These are phyloP conservation scores for Aldabrachelys gigantea DNA, from an alignment of 2,113 vertebrate genomes.

Conservation along the genomic window DNA sequence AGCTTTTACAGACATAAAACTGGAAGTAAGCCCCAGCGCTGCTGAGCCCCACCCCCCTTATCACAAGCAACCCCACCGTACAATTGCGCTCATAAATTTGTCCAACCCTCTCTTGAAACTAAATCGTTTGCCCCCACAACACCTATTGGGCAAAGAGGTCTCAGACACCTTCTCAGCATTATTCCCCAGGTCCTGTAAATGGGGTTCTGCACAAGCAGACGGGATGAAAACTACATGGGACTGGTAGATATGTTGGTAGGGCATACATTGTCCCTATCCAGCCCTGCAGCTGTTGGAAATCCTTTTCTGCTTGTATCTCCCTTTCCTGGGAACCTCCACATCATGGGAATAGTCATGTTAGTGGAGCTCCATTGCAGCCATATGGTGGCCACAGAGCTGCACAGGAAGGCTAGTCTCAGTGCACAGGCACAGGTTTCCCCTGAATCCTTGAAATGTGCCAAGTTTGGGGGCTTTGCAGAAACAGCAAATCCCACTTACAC, in stretches of 20 bases:
- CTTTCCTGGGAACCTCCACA: neutral
- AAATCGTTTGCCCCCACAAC: neutral
- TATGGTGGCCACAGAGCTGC: neutral
- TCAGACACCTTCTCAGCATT: neutral
- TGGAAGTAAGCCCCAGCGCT: neutral
- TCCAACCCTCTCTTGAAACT: no score
- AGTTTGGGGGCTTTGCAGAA: rapidly evolving
- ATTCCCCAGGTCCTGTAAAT: neutral
- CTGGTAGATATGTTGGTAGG: rapidly evolving
- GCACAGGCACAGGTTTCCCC: neutral
- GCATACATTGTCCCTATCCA: neutral
- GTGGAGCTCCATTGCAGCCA: neutral
- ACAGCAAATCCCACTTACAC: neutral
- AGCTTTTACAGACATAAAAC: neutral
- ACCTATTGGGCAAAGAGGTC: neutral
- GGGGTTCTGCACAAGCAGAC: neutral
- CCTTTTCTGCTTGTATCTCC: neutral
- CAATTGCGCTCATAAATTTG: neutral
- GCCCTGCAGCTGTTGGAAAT: rapidly evolving
- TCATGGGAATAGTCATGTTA: neutral
- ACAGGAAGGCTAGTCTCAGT: rapidly evolving
- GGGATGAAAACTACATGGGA: neutral
- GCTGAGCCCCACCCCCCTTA: neutral
- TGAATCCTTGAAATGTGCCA: neutral
- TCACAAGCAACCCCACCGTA: neutral